phyloP scores from a whole-genome alignment of 2,113 vertebrate genomes.

The Phyllopteryx taeniolatus region DNA sequence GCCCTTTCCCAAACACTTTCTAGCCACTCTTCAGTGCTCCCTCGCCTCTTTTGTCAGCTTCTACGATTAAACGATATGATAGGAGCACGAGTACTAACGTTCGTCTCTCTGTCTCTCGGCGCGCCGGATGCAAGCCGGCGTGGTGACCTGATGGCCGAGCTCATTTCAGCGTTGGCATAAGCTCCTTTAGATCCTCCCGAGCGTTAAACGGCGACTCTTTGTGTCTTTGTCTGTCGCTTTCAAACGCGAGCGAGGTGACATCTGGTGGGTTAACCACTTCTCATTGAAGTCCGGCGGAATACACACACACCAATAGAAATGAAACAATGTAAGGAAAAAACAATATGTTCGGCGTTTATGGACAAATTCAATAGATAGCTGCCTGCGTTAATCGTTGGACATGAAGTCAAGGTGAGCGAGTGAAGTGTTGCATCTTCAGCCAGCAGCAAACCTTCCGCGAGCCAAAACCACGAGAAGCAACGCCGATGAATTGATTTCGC shows the following conservation, averaged over 20 bases:
- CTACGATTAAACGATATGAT: not conserved
- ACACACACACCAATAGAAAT: not conserved
- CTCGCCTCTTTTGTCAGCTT: not conserved
- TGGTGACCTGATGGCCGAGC: constrained; percentile 36
- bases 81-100: not conserved
- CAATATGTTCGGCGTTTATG: not conserved
- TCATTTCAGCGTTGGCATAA: constrained; percentile 24
- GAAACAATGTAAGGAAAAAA: not conserved
- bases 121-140: constrained; percentile 3
- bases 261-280: constrained; percentile 42
- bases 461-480: not conserved
- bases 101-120: not conserved
- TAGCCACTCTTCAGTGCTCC: not conserved
- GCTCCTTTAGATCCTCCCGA: constrained; percentile 31
- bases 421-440: not conserved
- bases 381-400: not conserved
- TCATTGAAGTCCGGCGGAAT: constrained; percentile 35
- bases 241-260: constrained; percentile 36
- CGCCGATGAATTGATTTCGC: constrained; percentile 26
- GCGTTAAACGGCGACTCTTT: constrained; percentile 39
- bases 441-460: not conserved
- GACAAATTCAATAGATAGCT: not conserved
- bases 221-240: constrained; percentile 42
- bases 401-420: constrained; percentile 1
- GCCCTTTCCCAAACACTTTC: not conserved